A percentile compares a stretch with the other conserved stretches of the same genome.
These are phyloP conservation scores for Catamblyrhynchus diadema DNA, from an alignment of 2,797 vertebrate species.

Conservation along the genomic window DNA sequence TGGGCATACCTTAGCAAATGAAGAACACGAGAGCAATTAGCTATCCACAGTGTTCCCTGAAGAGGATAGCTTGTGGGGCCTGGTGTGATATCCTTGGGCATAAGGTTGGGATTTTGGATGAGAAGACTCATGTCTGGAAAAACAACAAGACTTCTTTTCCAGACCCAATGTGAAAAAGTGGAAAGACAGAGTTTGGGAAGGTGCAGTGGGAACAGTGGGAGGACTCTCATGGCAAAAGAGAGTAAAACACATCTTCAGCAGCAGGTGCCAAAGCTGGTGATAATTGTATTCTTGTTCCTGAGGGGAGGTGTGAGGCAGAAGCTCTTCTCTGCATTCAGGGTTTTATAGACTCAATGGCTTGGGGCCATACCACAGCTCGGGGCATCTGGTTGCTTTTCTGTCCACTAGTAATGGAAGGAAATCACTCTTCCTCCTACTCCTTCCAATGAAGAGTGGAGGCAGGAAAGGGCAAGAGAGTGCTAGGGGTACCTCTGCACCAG, in stretches of 20 bases:
- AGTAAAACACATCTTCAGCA: neutral
- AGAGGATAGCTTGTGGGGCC: neutral
- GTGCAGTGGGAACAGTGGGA: neutral
- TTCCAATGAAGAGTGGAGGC: neutral
- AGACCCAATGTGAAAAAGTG: neutral
- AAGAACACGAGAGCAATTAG: neutral
- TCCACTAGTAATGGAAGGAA: neutral
- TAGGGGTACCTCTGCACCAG: neutral
- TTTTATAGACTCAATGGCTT: neutral
- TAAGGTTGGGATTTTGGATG: neutral
- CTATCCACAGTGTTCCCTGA: neutral
- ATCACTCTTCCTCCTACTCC: neutral
- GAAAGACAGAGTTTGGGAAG: neutral
- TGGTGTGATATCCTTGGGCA: neutral
- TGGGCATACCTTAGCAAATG: neutral
- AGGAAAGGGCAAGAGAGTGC: neutral
- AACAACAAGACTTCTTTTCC: neutral
- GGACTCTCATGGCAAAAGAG: neutral
- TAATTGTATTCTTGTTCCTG: neutral
- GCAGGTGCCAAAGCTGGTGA: neutral
- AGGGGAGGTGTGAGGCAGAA: neutral
- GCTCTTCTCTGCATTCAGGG: neutral
- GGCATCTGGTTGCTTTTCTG: neutral
- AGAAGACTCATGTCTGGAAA: neutral
- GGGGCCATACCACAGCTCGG: neutral